Percentiles rank a stretch among this genome's conserved stretches.
Conservation (phyloP, 2,113 vertebrate genomes). For the Casuarius casuarius region DNA sequence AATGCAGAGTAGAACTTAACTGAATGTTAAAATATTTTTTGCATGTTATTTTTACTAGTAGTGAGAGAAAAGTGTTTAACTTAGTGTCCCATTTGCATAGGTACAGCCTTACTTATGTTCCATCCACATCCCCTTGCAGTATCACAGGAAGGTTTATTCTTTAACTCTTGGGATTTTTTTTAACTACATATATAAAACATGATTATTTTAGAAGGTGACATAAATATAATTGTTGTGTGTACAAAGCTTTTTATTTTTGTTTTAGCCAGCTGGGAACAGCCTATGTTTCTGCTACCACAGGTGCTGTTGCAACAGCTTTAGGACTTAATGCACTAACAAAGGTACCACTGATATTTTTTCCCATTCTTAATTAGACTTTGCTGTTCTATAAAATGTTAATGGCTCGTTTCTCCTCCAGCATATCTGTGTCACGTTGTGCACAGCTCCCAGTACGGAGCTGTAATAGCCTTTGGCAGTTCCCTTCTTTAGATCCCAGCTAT, state of each 20-base stretch:
- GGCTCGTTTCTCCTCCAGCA: background rate
- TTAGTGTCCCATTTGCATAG: background rate
- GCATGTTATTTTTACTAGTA: background rate
- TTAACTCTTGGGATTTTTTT: background rate
- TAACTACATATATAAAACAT: background rate
- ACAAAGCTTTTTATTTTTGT: conserved; percentile 63
- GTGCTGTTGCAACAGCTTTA: conserved; percentile 93
- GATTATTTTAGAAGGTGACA: background rate
- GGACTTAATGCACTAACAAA: conserved; percentile 96
- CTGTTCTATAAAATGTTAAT: background rate
- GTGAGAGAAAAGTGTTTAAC: background rate
- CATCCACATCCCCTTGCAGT: background rate
- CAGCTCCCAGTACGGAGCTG: background rate
- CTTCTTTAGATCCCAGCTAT: background rate
- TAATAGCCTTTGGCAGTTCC: background rate
- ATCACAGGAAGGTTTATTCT: background rate
- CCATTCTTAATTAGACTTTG: background rate
- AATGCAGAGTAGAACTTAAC: background rate
- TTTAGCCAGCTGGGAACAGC: conserved; percentile 94
- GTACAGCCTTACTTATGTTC: background rate
- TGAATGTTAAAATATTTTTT: background rate
- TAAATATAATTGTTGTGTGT: background rate
- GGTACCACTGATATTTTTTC: conserved; percentile 75
- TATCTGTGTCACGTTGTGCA: background rate
- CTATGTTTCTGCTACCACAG: conserved; percentile 95